Evolutionary conservation across 2,888 invertebrate species (phyloP).

Genomic region (Agrochola lota): DNA sequence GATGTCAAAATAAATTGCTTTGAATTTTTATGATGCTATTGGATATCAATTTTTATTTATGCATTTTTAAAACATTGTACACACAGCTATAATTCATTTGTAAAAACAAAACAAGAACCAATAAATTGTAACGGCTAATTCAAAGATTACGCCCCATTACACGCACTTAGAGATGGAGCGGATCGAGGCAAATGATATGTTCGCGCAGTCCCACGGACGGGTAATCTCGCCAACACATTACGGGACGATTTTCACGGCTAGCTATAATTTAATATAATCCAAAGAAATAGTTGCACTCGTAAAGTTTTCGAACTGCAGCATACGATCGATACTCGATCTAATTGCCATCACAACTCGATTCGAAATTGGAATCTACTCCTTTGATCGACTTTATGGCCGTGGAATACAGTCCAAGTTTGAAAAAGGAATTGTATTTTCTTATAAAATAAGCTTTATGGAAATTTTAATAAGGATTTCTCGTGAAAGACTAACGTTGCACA

Average conservation of each 20-base stretch:
- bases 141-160: slow-evolving; percentile 87
- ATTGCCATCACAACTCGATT: slow-evolving; percentile 52
- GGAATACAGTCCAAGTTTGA: slow-evolving; percentile 75
- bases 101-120: slow-evolving; percentile 83
- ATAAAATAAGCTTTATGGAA: slow-evolving; percentile 66
- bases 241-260: slow-evolving; percentile 89
- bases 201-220: slow-evolving; percentile 86
- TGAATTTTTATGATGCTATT: slow-evolving; percentile 41
- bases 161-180: slow-evolving; percentile 82
- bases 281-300: slow-evolving; percentile 88
- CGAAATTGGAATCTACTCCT: slow-evolving; percentile 55
- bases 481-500: slow-evolving; percentile 69
- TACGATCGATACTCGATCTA: slow-evolving; percentile 70
- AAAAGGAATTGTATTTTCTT: slow-evolving; percentile 52
- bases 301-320: slow-evolving; percentile 69
- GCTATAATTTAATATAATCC: slow-evolving; percentile 90
- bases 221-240: slow-evolving; percentile 89
- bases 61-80: slow-evolving; percentile 41
- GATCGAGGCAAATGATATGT: slow-evolving; percentile 86
- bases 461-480: slow-evolving; percentile 60
- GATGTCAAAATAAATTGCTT: slow-evolving; percentile 55
- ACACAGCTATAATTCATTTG: slow-evolving; percentile 68
- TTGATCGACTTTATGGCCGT: slow-evolving; percentile 61
- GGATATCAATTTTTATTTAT: slow-evolving; percentile 38
- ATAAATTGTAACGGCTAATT: slow-evolving; percentile 87